Evolutionary conservation across 2,113 vertebrate genomes (phyloP), one percentile per base, ranked within the genome.

Genomic region (Engystomops pustulosus): DNA sequence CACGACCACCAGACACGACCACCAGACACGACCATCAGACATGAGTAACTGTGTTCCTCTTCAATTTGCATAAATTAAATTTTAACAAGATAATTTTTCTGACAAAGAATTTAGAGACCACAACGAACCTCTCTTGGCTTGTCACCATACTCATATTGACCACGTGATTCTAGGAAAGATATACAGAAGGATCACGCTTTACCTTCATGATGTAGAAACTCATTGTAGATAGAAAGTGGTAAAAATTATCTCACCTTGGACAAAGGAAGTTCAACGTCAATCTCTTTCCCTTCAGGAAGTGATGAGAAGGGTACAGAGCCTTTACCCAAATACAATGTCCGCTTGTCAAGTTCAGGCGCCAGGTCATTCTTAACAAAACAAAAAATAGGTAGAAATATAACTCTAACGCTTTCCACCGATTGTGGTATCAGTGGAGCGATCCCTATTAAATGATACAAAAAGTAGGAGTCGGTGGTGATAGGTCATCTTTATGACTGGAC

Each of bases 71-170:
- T 12, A 45, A 45, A 45, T 45, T 45, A 45, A 45, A 12, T 45
- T 12, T 3, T 45, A 45, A 12, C 44, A 45, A 45, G 14, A 45
- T 45, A 45, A 45, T 45, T 12, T 12, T 45, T 45, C 44, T 45
- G 7, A 12, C 14, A 8, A 7, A 12, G 58, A 62, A 62, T 30
- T 27, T 27, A 38, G 44, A 14, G n/a, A 27, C 12, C 25, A 0
- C 0, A 18, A 84, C 91, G 93, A 74, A 95, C 93, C 91, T 91
- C 79, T 92, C 85, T 87, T 93, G 91, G 68, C 88, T 84, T 83
- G 88, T 84, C 82, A 90, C 90, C 88, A 94, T 20, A 58, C 20
- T 90, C 85, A 95, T 67, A 85, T 89, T 34, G 77, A 93, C 86
- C 77, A 74, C 88, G 81, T 85, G 78, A 2, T 85, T 90, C 94